Conservation (phyloP, 1,140 invertebrate genomes). For the Polypedilum pembai region DNA sequence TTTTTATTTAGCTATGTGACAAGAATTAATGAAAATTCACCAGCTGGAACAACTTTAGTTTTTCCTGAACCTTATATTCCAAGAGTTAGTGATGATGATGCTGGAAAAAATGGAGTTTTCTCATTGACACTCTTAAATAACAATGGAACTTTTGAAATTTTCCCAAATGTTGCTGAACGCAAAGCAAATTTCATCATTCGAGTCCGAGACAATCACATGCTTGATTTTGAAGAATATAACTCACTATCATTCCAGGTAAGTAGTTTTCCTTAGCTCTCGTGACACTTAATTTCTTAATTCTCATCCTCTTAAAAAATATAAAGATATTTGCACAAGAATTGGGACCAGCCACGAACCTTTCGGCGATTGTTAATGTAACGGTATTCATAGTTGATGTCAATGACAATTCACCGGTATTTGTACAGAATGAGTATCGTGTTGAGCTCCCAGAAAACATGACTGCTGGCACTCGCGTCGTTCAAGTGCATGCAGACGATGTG, state of each 20-base stretch:
- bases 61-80: conserved; percentile 63
- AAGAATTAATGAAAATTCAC: conserved; percentile 72
- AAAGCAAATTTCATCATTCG: conserved; percentile 70
- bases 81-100: conserved; percentile 66
- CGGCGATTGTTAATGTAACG: conserved; percentile 62
- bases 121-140: conserved; percentile 68
- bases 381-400: conserved; percentile 82
- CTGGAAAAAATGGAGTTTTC: conserved; percentile 77
- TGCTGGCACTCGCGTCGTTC: conserved; percentile 61
- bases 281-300: background rate
- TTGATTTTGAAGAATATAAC: conserved; percentile 75
- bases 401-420: conserved; percentile 80
- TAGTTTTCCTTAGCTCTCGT: conserved; percentile 27
- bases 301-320: background rate
- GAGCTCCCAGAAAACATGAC: conserved; percentile 72
- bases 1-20: conserved; percentile 56
- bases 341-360: conserved; percentile 62
- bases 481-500: conserved; percentile 63
- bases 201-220: conserved; percentile 68
- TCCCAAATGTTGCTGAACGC: conserved; percentile 77
- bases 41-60: conserved; percentile 63
- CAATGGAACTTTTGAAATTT: conserved; percentile 80
- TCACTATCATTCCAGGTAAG: conserved; percentile 60
- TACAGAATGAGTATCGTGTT: conserved; percentile 60
- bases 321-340: conserved; percentile 73